Evolutionary conservation across 2,888 invertebrate genomes (phyloP), one percentile per base, ranked within the genome.

Genomic region (Sarcophaga caerulescens): DNA sequence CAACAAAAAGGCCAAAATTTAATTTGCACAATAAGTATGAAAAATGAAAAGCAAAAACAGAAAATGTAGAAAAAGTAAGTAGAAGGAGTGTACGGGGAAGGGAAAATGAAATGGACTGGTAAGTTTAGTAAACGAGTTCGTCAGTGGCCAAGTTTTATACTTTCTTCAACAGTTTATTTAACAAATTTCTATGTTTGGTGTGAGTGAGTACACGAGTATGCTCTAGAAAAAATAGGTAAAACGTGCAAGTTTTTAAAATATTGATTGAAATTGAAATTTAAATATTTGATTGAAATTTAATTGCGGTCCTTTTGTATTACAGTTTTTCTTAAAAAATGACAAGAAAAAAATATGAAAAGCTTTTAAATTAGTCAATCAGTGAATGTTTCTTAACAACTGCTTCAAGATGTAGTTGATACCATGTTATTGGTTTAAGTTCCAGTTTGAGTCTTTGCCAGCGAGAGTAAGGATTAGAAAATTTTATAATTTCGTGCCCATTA

Each of bases 1-100:
- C 65, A 69, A 81, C 74, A 75, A 86, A 85, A 84, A 62, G 78
- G 86, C 45, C 66, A 81, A 84, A 85, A 84, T 83, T 85, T 63
- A 83, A 85, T 85, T 85, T 83, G 68, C 62, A 59, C 77, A 59
- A 62, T 66, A 80, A 68, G 75, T 84, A 79, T 70, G 74, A 62
- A 79, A 79, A 75, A 35, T 77, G 52, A 60, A 35, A 66, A 77
- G 21, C 65, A 70, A 35, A 35, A 35, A 21, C 21, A 25, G 25
- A 69, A 35, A 35, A 23, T 25, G 6, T 35, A 45, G n/a, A 47
- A 44, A 45, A 47, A 57, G 45, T 45, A 63, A 63, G 47, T 19
- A 44, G 17, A 62, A 65, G n/a, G 3, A 65, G 35, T 35, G 5
- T 3, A 25, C 35, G 6, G 6, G 35, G 6, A 35, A 35, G 35